phyloP scores from a whole-genome alignment of 2,888 invertebrate species.

The Melanostoma scalare region DNA sequence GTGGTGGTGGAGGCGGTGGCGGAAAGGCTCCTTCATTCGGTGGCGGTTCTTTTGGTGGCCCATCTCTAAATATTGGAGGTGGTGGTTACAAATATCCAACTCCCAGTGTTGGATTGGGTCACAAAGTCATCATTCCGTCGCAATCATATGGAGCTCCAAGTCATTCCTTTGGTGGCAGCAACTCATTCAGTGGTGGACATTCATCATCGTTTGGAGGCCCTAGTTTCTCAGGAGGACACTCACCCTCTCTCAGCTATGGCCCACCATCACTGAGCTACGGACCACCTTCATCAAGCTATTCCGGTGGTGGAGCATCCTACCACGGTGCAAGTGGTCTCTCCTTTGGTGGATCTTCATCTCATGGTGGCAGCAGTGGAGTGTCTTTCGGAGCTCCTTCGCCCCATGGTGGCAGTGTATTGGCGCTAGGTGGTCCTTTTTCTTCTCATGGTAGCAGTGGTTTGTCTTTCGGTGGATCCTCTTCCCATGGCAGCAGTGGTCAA shows the following conservation, averaged over 20 bases:
- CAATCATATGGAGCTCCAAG: constrained; percentile 72
- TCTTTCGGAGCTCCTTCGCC: constrained; percentile 24
- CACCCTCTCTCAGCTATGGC: constrained; percentile 45
- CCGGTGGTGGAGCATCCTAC: constrained; percentile 29
- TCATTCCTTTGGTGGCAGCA: constrained; percentile 44
- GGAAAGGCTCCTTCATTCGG: constrained; percentile 58
- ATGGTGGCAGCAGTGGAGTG: constrained; percentile 8
- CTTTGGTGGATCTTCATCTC: constrained; percentile 24
- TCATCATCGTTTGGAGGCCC: constrained; percentile 29
- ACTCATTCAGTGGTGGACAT: constrained; percentile 58
- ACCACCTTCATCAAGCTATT: constrained; percentile 36
- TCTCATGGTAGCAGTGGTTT: constrained; percentile 33
- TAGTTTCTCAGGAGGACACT: constrained; percentile 21
- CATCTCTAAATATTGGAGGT: constrained; percentile 40
- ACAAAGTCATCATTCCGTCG: constrained; percentile 65
- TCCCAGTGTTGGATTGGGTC: constrained; percentile 63
- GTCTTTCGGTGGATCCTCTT: constrained; percentile 48
- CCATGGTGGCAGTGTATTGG: constrained; percentile 25
- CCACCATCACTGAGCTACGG: constrained; percentile 37
- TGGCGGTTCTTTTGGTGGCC: constrained; percentile 49
- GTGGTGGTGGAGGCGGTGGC: background rate
- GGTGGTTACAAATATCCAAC: constrained; percentile 54
- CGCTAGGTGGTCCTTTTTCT: constrained; percentile 22
- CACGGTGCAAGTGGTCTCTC: constrained; percentile 6
- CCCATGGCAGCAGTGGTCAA: constrained; percentile 5